phyloP scores from a whole-genome alignment of 2,797 vertebrate genomes.

The Acrossocheilus fasciatus region DNA sequence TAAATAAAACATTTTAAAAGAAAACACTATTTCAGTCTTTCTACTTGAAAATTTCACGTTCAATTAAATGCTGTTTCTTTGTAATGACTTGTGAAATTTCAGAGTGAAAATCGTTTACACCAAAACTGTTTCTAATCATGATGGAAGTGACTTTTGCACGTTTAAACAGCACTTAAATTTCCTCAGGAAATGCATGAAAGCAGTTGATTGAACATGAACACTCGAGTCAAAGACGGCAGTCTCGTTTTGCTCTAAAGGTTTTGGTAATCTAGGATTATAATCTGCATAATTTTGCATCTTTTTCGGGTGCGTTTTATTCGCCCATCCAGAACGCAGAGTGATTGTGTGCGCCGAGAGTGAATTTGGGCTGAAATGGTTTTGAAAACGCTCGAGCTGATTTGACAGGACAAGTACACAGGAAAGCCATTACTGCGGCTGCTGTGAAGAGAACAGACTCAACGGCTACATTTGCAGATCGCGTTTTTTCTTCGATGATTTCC shows the following conservation, averaged over 20 bases:
- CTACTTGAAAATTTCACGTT: neutral
- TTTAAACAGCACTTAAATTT: neutral
- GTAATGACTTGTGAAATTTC: neutral
- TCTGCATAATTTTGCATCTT: conserved; percentile 12
- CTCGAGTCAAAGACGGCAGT: neutral
- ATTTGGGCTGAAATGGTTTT: conserved; percentile 69
- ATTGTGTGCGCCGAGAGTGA: conserved; percentile 27
- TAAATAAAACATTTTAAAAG: neutral
- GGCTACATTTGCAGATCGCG: conserved; percentile 72
- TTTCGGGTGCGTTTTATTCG: neutral
- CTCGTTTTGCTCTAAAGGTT: neutral
- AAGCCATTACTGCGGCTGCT: conserved; percentile 74
- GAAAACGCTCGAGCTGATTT: conserved; percentile 74
- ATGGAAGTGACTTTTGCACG: neutral
- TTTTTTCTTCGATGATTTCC: conserved; percentile 56
- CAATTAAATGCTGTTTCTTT: neutral
- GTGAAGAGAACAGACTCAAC: conserved; percentile 62
- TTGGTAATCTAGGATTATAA: neutral
- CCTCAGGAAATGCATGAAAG: neutral
- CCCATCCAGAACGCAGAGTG: neutral
- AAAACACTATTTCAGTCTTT: neutral
- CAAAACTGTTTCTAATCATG: neutral
- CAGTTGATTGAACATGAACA: neutral
- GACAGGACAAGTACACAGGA: conserved; percentile 77
- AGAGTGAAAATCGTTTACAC: neutral